phyloP scores from a whole-genome alignment of 2,113 vertebrate species.

The Puma concolor region DNA sequence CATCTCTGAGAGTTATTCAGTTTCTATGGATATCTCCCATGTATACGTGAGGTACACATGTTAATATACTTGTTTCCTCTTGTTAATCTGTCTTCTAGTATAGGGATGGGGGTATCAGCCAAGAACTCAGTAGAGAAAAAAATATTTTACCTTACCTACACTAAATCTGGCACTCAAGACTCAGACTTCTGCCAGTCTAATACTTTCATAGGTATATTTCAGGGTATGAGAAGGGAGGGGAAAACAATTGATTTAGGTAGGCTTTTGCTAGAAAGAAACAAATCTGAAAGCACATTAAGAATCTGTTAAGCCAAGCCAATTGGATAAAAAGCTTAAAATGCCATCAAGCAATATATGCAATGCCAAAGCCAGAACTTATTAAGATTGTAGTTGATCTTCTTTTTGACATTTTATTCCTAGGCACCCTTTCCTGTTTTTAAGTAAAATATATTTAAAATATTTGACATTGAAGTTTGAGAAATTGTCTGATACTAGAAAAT shows the following conservation, averaged over 20 bases:
- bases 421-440: not conserved
- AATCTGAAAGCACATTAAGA: conserved; percentile 40
- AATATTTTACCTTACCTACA: not conserved
- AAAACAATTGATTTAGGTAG: not conserved
- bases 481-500: not conserved
- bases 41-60: not conserved
- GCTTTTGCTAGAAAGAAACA: not conserved
- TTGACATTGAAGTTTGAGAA: not conserved
- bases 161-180: not conserved
- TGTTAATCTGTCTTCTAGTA: not conserved
- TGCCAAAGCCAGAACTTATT: not conserved
- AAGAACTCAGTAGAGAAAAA: not conserved
- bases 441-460: conserved; percentile 1
- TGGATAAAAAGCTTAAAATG: conserved; percentile 32
- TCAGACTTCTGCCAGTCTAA: not conserved
- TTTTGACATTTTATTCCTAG: not conserved
- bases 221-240: not conserved
- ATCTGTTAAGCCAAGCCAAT: not conserved
- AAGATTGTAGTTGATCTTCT: not conserved
- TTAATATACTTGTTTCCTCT: not conserved
- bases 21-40: not conserved
- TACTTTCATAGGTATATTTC: not conserved
- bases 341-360: not conserved
- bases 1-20: not conserved
- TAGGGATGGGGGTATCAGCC: not conserved